A percentile compares a stretch with the other conserved stretches of the same genome.
Evolutionary conservation across 2,888 invertebrate genomes (phyloP).

Genomic region (Caenorhabditis sulstoni): DNA sequence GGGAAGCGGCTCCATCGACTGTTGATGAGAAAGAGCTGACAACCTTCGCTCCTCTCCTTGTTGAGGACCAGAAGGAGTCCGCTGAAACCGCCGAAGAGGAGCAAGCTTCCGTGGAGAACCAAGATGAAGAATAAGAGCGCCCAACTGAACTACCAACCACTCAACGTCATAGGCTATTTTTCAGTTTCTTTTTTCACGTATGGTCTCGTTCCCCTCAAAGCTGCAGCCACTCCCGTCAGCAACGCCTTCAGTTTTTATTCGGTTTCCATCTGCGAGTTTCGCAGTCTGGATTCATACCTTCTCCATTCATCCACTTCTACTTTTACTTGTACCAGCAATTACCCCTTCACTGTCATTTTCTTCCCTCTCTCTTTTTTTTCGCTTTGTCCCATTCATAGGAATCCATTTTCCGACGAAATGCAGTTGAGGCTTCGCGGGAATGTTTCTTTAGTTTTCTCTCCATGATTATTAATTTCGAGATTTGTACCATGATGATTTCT

Average conservation of each 20-base stretch:
- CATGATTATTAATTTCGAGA: conserved; percentile 53
- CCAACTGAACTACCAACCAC: background rate
- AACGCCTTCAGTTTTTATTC: background rate
- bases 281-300: conserved; percentile 6
- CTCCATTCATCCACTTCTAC: background rate
- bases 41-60: conserved; percentile 55
- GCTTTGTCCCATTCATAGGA: conserved; percentile 34
- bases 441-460: conserved; percentile 37
- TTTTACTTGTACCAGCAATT: conserved; percentile 30
- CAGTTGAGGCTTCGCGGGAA: conserved; percentile 53
- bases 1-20: conserved; percentile 12
- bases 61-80: conserved; percentile 39
- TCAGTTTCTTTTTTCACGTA: conserved; percentile 39
- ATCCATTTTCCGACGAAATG: conserved; percentile 36
- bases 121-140: conserved; percentile 22
- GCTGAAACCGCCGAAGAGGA: conserved; percentile 31
- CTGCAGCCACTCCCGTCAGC: conserved; percentile 15
- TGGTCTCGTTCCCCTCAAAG: conserved; percentile 42
- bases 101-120: conserved; percentile 12
- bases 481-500: conserved; percentile 43
- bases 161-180: conserved; percentile 18
- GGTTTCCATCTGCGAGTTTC: conserved; percentile 7
- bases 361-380: conserved; percentile 10
- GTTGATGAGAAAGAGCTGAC: conserved; percentile 59
- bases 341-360: conserved; percentile 40